These are phyloP conservation scores for Stegodyphus mimosarum DNA, from an alignment of 1,140 invertebrate genomes.

Conservation along the genomic window DNA sequence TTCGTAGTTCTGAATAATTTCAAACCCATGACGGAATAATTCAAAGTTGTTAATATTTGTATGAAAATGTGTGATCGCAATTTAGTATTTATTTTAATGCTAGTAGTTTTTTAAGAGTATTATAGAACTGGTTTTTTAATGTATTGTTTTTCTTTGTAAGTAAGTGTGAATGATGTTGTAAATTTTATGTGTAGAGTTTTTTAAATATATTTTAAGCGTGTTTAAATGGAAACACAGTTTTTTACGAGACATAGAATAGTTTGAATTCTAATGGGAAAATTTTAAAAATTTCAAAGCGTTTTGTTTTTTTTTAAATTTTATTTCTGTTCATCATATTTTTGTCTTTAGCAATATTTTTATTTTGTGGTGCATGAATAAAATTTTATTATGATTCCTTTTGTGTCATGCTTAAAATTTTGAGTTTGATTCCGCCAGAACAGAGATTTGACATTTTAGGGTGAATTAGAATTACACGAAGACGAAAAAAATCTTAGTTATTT, in stretches of 20 bases:
- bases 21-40: neutral
- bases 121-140: slow-evolving; percentile 42
- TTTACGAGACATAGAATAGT: slow-evolving; percentile 42
- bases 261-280: slow-evolving; percentile 23
- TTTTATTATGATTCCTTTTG: no score
- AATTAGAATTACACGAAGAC: no score
- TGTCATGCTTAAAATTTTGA: no score
- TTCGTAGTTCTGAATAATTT: neutral
- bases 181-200: slow-evolving; percentile 52
- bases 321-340: neutral
- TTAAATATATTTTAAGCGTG: slow-evolving; percentile 49
- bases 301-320: neutral
- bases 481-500: no score
- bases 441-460: no score
- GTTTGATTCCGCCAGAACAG: no score
- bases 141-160: slow-evolving; percentile 41
- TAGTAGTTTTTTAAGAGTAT: slow-evolving; percentile 49
- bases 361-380: no score
- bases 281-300: neutral
- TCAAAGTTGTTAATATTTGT: slow-evolving; percentile 1
- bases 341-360: no score
- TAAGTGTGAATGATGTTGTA: slow-evolving; percentile 41
- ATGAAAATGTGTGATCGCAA: neutral
- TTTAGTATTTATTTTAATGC: slow-evolving; percentile 52
- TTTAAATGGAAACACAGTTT: slow-evolving; percentile 22